phyloP scores from a whole-genome alignment of 2,797 vertebrate species.

The Hemibagrus guttatus region DNA sequence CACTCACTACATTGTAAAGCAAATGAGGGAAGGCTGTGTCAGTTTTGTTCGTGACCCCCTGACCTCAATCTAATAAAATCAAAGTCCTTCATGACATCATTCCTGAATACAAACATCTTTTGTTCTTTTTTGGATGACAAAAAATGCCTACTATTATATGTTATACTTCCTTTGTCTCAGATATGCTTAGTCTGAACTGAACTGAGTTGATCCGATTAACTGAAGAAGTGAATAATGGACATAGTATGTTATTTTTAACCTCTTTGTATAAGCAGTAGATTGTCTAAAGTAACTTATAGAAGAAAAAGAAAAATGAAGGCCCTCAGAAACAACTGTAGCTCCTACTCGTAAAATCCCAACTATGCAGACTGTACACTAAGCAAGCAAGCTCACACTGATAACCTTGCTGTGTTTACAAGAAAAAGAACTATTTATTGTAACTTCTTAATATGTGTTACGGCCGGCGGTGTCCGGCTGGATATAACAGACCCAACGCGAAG shows the following conservation, averaged over 20 bases:
- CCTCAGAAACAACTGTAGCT: background rate
- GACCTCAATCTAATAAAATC: constrained; percentile 13
- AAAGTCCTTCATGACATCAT: constrained; percentile 10
- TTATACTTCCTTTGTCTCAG: background rate
- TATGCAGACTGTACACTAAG: background rate
- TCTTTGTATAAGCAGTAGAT: constrained; percentile 17
- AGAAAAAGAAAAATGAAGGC: constrained; percentile 62
- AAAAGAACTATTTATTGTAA: background rate
- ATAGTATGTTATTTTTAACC: constrained; percentile 25
- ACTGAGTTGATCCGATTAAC: constrained; percentile 24
- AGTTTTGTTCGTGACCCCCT: constrained; percentile 9
- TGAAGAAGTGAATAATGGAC: constrained; percentile 32
- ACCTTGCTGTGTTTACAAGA: background rate
- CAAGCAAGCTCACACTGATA: background rate
- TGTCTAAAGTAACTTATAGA: constrained; percentile 54
- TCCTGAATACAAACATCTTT: background rate
- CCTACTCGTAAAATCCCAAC: background rate
- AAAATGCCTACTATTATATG: background rate
- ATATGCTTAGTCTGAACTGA: background rate
- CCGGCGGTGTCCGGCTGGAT: too few species aligned
- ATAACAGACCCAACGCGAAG: too few species aligned
- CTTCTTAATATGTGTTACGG: too few species aligned
- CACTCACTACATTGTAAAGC: constrained; percentile 17
- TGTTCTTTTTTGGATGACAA: constrained; percentile 20
- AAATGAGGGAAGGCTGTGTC: constrained; percentile 12